phyloP scores from a whole-genome alignment of 2,797 vertebrate genomes.

The Falco biarmicus region DNA sequence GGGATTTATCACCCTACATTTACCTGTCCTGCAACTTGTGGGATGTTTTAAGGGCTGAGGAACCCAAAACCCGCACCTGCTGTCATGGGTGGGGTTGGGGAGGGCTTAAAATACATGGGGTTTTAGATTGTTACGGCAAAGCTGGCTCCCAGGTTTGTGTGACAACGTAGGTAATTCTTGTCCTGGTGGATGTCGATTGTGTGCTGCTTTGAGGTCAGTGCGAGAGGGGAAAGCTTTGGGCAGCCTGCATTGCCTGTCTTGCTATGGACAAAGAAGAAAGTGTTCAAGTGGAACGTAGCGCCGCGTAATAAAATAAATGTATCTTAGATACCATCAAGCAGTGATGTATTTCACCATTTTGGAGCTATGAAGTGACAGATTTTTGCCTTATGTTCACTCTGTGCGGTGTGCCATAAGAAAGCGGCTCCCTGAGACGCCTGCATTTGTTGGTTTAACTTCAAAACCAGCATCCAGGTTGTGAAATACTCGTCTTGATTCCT shows the following conservation, averaged over 20 bases:
- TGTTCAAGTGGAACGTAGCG: neutral
- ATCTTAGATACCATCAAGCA: neutral
- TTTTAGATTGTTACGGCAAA: neutral
- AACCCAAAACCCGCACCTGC: neutral
- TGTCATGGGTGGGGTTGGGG: neutral
- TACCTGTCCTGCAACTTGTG: neutral
- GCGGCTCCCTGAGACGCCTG: neutral
- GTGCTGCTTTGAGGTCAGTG: neutral
- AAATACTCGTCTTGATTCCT: neutral
- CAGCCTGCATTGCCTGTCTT: neutral
- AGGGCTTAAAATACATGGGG: neutral
- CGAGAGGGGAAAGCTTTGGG: neutral
- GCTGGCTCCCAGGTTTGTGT: neutral
- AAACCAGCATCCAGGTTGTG: neutral
- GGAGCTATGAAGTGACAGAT: neutral
- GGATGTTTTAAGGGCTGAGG: neutral
- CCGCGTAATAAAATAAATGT: neutral
- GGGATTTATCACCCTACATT: neutral
- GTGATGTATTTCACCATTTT: neutral
- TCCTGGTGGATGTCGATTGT: rapidly evolving
- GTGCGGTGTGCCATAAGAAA: neutral
- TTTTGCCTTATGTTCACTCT: neutral
- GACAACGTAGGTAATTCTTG: neutral
- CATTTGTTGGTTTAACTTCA: neutral
- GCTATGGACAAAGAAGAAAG: neutral